Conservation (phyloP, 2,888 invertebrate species). For the Chrysolina americana region DNA sequence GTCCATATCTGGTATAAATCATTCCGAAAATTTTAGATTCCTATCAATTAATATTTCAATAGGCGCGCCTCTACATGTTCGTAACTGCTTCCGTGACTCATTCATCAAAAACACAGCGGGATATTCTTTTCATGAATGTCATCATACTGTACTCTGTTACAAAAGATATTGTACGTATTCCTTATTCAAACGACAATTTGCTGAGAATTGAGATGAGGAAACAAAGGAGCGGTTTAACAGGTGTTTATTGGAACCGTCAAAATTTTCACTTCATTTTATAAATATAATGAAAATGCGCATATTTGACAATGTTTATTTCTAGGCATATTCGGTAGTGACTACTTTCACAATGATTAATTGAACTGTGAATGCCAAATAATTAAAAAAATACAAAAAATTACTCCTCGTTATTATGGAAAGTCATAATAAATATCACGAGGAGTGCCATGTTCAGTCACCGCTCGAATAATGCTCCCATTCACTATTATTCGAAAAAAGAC, state of each 20-base stretch:
- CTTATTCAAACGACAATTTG: constrained; percentile 22
- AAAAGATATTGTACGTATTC: constrained; percentile 9
- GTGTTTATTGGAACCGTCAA: constrained; percentile 21
- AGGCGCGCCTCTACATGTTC: constrained; percentile 7
- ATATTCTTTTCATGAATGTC: constrained; percentile 13
- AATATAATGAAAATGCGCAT: not conserved
- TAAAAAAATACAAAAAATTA: not conserved
- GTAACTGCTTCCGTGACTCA: constrained; percentile 6
- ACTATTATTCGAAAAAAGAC: too few relatives aligned
- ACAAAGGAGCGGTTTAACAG: constrained; percentile 26
- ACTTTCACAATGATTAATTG: constrained; percentile 26
- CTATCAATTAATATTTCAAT: constrained; percentile 23
- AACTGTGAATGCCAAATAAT: not conserved
- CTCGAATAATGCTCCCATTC: too few relatives aligned
- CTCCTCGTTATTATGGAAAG: not conserved
- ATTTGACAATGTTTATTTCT: constrained; percentile 9
- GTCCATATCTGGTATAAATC: constrained; percentile 13
- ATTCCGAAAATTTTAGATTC: constrained; percentile 20
- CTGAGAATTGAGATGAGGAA: constrained; percentile 4
- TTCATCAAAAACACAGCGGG: constrained; percentile 29
- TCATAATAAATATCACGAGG: not conserved
- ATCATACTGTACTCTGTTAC: constrained; percentile 11
- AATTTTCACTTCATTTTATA: constrained; percentile 19
- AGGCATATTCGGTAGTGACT: not conserved
- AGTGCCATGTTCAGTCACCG: not conserved